phyloP scores from a whole-genome alignment of 2,113 vertebrate genomes.

The Cricetomys ansorgei region DNA sequence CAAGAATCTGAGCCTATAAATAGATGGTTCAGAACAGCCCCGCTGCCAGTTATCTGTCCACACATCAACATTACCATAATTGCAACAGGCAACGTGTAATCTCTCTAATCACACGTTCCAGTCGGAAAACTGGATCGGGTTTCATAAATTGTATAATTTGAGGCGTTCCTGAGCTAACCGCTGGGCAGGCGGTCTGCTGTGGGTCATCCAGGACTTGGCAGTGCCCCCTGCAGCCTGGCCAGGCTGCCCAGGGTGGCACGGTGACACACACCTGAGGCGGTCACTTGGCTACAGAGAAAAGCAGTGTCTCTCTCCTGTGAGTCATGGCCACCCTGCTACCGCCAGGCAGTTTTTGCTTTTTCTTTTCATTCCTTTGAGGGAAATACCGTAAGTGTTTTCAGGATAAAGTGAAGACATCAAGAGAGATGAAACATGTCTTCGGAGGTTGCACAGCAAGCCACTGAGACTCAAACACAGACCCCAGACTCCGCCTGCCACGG shows the following conservation, averaged over 20 bases:
- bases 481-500: background rate
- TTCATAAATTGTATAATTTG: constrained; percentile 77
- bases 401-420: background rate
- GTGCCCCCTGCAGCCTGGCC: background rate
- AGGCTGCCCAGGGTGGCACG: constrained; percentile 48
- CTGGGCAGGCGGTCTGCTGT: constrained; percentile 40
- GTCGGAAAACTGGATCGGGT: constrained; percentile 76
- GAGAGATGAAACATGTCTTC: background rate
- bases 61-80: constrained; percentile 85
- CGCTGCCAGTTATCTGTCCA: constrained; percentile 83
- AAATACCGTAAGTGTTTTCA: background rate
- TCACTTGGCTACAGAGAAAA: fast-evolving
- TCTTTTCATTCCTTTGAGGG: background rate
- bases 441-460: background rate
- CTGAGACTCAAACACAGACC: background rate
- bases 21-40: constrained; percentile 77
- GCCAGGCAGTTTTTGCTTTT: background rate
- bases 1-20: constrained; percentile 84
- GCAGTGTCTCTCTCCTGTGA: background rate
- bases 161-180: constrained; percentile 81
- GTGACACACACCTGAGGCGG: constrained; percentile 70
- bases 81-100: constrained; percentile 78
- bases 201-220: constrained; percentile 53
- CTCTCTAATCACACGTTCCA: constrained; percentile 75
- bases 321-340: fast-evolving